A percentile compares a stretch with the other conserved stretches of the same genome.
Conservation (phyloP, 2,113 vertebrate genomes). For the Ibidorhyncha struthersii region DNA sequence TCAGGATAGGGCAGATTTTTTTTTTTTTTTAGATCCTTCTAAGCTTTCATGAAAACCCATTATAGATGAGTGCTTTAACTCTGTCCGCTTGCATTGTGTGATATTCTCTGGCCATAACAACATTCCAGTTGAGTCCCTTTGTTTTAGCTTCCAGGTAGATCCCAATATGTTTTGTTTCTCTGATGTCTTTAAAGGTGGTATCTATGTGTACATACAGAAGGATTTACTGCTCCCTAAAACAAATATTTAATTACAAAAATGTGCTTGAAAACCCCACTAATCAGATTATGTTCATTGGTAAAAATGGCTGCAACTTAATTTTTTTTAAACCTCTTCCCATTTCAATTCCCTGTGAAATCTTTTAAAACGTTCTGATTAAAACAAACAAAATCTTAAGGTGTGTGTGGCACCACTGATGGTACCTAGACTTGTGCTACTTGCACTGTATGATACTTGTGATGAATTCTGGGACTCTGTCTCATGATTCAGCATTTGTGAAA, state of each 20-base stretch:
- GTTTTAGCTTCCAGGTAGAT: background rate
- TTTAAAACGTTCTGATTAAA: background rate
- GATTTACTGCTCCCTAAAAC: background rate
- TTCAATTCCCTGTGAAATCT: background rate
- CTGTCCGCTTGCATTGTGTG: background rate
- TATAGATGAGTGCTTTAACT: background rate
- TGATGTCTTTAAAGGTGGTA: background rate
- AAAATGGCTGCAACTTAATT: background rate
- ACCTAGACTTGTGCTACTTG: background rate
- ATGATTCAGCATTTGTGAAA: background rate
- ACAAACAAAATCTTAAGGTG: background rate
- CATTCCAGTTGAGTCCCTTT: background rate
- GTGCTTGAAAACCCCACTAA: background rate
- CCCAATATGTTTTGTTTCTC: background rate
- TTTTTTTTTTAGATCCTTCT: background rate
- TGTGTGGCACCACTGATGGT: background rate
- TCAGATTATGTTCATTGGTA: background rate
- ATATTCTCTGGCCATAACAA: background rate
- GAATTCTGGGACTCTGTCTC: background rate
- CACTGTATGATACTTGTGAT: background rate
- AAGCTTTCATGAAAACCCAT: background rate
- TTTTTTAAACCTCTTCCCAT: background rate
- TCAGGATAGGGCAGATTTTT: background rate
- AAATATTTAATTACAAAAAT: background rate
- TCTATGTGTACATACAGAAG: background rate